Conservation (phyloP, 2,888 invertebrate genomes). For the Rhagonycha lutea region DNA sequence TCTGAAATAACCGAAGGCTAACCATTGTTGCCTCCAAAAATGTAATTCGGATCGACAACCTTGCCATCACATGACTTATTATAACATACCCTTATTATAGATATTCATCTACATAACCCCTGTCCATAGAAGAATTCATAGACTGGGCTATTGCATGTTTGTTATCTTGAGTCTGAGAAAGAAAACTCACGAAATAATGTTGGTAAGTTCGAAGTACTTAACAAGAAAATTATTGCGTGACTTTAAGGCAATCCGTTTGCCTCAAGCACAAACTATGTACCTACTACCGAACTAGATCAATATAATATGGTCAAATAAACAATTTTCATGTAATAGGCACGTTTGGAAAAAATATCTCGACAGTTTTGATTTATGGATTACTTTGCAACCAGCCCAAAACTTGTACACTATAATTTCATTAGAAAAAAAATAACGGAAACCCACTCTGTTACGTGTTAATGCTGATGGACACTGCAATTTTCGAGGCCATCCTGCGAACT, state of each 20-base stretch:
- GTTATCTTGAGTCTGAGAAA: neutral
- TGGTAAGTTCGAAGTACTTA: neutral
- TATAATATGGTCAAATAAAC: neutral
- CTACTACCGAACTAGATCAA: neutral
- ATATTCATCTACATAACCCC: neutral
- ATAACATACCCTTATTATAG: neutral
- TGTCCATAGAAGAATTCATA: neutral
- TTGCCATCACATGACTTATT: neutral
- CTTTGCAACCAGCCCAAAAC: neutral
- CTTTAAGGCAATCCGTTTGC: neutral
- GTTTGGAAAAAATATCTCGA: neutral
- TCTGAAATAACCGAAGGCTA: neutral
- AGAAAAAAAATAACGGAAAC: neutral
- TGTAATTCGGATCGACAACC: no score
- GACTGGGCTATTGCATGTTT: neutral
- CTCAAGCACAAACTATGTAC: neutral
- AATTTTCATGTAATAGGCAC: neutral
- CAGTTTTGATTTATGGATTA: neutral
- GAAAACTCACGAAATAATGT: neutral
- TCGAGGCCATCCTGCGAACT: neutral
- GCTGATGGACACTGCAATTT: no score
- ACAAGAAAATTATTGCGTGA: neutral
- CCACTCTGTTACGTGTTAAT: neutral
- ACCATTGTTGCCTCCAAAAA: neutral
- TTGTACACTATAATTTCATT: neutral